These are phyloP conservation scores for Marronus borbonicus DNA, from an alignment of 2,888 invertebrate genomes.

Conservation along the genomic window DNA sequence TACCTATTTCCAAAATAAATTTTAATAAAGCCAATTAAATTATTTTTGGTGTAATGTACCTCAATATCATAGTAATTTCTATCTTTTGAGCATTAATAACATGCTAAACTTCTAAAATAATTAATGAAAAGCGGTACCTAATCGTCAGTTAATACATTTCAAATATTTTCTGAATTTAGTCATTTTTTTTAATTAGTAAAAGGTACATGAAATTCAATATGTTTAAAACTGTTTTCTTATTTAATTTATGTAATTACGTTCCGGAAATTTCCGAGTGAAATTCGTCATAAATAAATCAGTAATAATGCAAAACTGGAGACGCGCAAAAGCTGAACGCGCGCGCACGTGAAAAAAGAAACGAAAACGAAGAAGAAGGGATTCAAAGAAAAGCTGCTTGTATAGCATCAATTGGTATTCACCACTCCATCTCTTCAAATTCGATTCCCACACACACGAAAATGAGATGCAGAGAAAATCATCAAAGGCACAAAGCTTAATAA, in stretches of 20 bases:
- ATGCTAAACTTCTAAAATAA: too few relatives aligned
- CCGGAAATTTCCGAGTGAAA: conserved; percentile 25
- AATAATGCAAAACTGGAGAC: conserved; percentile 46
- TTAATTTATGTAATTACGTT: conserved; percentile 29
- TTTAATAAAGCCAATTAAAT: too few relatives aligned
- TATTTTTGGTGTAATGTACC: too few relatives aligned
- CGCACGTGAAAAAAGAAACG: conserved; percentile 45
- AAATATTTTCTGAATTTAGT: too few relatives aligned
- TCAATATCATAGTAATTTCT: too few relatives aligned
- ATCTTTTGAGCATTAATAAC: too few relatives aligned
- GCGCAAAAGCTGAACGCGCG: conserved; percentile 15
- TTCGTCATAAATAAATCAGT: conserved; percentile 43
- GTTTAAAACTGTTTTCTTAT: neutral
- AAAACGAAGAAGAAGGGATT: conserved; percentile 50
- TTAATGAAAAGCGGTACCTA: too few relatives aligned
- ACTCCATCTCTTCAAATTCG: conserved; percentile 70
- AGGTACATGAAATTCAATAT: neutral
- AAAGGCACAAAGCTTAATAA: conserved; percentile 71
- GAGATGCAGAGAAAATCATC: conserved; percentile 72
- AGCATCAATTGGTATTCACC: conserved; percentile 70
- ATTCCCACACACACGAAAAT: conserved; percentile 69
- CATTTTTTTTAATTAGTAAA: too few relatives aligned
- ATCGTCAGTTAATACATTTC: too few relatives aligned
- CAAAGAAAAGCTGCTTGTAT: conserved; percentile 55
- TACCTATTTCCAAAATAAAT: too few relatives aligned